These are phyloP conservation scores for Dioctria linearis DNA, from an alignment of 2,888 invertebrate species.

Conservation along the genomic window DNA sequence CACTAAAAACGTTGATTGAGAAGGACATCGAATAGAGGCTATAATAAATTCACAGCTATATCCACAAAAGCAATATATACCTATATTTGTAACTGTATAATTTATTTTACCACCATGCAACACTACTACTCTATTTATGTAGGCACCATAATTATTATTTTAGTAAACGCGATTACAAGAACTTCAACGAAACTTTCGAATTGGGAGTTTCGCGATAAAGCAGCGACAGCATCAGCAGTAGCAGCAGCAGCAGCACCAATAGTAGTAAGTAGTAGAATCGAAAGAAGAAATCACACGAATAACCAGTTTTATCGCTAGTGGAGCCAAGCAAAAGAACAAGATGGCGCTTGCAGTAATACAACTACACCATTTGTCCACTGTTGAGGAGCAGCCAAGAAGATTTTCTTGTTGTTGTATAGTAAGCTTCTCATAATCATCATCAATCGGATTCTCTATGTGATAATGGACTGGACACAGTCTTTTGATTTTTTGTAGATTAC, in stretches of 20 bases:
- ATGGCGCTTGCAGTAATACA: conserved; percentile 30
- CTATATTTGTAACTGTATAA: background rate
- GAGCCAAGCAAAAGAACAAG: conserved; percentile 33
- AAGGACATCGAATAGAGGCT: conserved; percentile 16
- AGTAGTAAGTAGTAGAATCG: conserved; percentile 5
- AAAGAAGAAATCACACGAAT: conserved; percentile 1
- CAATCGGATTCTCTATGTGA: background rate
- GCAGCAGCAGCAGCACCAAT: conserved; percentile 12
- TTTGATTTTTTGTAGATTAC: conserved; percentile 5
- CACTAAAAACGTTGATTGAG: conserved; percentile 18
- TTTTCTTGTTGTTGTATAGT: conserved; percentile 4
- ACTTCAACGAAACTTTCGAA: conserved; percentile 9
- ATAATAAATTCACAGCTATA: background rate
- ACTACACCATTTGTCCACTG: conserved; percentile 15
- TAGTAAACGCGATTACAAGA: conserved; percentile 4
- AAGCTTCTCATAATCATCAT: conserved; percentile 8
- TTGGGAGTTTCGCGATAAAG: background rate
- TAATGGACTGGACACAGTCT: background rate
- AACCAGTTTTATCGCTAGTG: conserved; percentile 40
- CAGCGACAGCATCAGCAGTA: background rate
- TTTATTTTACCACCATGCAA: conserved; percentile 5
- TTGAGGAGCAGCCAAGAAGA: conserved; percentile 11
- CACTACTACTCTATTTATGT: background rate
- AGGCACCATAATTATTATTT: background rate
- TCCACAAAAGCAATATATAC: conserved; percentile 7